Evolutionary conservation across 2,888 invertebrate species (phyloP).

Genomic region (Lasioglossum calceatum): DNA sequence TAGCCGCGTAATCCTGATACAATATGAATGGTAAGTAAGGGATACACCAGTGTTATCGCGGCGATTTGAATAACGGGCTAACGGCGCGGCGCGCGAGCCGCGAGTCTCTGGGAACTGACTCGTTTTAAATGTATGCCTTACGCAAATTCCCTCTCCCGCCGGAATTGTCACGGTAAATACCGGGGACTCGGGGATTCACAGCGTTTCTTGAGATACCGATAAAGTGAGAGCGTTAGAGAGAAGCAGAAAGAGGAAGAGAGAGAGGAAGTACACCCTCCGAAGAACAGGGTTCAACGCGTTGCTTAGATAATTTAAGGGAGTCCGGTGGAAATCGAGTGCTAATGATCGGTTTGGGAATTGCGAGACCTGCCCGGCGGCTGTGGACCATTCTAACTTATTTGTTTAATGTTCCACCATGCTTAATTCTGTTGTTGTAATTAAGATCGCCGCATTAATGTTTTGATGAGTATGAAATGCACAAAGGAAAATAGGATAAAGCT

Average conservation of each 20-base stretch:
- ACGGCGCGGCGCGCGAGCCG: not conserved
- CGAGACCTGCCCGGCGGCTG: not conserved
- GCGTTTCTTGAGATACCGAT: not conserved
- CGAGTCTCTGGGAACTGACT: constrained; percentile 7
- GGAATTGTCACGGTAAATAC: not conserved
- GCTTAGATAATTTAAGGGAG: not conserved
- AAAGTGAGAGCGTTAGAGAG: not conserved
- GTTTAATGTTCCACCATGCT: not conserved
- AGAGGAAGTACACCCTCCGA: not conserved
- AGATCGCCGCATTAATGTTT: no score
- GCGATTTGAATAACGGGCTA: constrained; percentile 46
- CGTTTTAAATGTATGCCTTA: constrained; percentile 18
- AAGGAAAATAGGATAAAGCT: no score
- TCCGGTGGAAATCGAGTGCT: not conserved
- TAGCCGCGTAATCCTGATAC: constrained; percentile 39
- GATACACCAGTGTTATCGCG: constrained; percentile 33
- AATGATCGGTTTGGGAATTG: not conserved
- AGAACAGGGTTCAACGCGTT: not conserved
- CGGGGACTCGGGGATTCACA: not conserved
- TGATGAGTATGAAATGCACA: no score
- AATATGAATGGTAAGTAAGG: constrained; percentile 54
- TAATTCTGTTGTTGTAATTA: not conserved
- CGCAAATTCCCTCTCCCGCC: not conserved
- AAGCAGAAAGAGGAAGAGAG: not conserved
- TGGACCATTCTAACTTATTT: not conserved